Conservation (phyloP, 2,797 vertebrate species). For the Hoplostethus atlanticus region DNA sequence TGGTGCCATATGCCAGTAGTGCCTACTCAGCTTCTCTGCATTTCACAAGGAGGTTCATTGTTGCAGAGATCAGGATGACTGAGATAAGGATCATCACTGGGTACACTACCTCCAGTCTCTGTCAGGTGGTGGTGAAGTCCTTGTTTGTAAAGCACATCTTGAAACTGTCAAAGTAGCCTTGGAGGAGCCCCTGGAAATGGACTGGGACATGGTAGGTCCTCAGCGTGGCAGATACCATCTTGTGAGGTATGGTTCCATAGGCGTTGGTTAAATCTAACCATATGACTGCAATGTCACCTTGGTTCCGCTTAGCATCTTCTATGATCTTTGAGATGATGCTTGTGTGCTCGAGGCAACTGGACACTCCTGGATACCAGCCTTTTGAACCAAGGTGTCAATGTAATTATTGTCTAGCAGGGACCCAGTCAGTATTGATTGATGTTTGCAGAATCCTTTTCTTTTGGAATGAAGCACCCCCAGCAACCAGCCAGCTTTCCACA, state of each 20-base stretch:
- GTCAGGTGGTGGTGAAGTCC: slow-evolving; percentile 19
- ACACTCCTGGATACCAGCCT: not conserved
- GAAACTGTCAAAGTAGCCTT: not conserved
- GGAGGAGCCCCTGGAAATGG: not conserved
- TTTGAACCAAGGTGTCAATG: not conserved
- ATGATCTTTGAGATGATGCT: slow-evolving; percentile 2
- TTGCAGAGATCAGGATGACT: not conserved
- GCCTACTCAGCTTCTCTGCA: not conserved
- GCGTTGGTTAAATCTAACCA: not conserved
- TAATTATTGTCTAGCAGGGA: not conserved
- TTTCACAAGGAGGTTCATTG: not conserved
- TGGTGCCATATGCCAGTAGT: not conserved
- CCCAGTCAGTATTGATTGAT: not conserved
- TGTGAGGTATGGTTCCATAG: not conserved
- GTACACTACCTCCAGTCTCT: slow-evolving; percentile 25
- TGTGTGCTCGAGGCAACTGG: not conserved
- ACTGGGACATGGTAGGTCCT: not conserved
- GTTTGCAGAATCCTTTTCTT: not conserved
- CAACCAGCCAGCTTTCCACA: too few species aligned
- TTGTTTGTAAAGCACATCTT: not conserved
- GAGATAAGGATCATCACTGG: not conserved
- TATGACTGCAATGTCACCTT: not conserved
- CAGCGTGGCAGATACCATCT: not conserved
- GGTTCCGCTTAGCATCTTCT: not conserved
- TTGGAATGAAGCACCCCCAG: not conserved